These are phyloP conservation scores for Lerista edwardsae DNA, from an alignment of 2,797 vertebrate species.

Conservation along the genomic window DNA sequence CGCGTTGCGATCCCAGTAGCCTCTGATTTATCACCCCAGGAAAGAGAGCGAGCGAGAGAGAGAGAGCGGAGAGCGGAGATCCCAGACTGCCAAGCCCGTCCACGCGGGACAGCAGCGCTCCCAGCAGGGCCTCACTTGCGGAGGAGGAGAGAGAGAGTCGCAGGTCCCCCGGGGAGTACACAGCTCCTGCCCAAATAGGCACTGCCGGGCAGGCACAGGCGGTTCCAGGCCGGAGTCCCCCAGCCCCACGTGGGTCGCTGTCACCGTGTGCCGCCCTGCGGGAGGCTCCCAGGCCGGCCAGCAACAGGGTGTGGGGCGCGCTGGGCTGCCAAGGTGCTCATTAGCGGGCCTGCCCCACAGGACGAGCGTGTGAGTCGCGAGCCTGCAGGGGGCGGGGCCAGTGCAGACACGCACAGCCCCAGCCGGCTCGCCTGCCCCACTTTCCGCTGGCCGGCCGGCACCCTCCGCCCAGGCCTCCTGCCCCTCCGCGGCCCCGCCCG, in stretches of 20 bases:
- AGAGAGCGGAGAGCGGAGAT: background rate
- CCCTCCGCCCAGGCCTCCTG: background rate
- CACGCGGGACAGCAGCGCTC: too few relatives aligned
- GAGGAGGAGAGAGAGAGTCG: background rate
- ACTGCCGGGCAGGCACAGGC: too few relatives aligned
- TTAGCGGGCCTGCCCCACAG: constrained; percentile 24
- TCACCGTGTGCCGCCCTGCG: background rate
- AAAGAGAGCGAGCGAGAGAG: too few relatives aligned
- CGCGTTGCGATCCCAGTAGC: too few relatives aligned
- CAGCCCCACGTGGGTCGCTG: too few relatives aligned
- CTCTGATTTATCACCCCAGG: too few relatives aligned
- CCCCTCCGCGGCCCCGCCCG: background rate
- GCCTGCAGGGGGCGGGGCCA: background rate
- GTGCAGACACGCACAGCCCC: background rate
- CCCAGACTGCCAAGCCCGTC: background rate
- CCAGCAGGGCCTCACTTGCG: background rate
- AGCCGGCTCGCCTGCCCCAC: background rate
- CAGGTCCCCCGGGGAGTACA: background rate
- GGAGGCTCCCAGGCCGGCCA: background rate
- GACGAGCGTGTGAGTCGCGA: background rate
- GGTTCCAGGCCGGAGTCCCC: too few relatives aligned
- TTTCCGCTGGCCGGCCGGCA: background rate
- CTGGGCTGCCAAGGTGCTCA: background rate
- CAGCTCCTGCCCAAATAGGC: too few relatives aligned
- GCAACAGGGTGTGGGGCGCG: background rate